Percentiles rank a stretch among this genome's conserved stretches.
These are phyloP conservation scores for Harpalus rubripes DNA, from an alignment of 2,888 invertebrate genomes.

Conservation along the genomic window DNA sequence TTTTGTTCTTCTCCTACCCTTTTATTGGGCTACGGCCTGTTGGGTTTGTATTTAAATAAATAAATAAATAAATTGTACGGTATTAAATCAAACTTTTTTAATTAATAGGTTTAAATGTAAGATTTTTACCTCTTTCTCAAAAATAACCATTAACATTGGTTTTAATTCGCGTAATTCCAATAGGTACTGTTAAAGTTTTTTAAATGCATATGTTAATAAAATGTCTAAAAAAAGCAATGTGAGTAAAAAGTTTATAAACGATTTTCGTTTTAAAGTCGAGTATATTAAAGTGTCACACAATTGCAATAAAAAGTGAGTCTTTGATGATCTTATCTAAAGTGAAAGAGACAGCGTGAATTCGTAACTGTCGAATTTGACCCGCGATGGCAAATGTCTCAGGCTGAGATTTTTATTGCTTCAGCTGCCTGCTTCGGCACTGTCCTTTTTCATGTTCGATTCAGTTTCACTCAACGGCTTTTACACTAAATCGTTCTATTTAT, in stretches of 20 bases:
- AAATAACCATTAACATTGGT: no score
- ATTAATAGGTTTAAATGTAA: not conserved
- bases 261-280: conserved; percentile 6
- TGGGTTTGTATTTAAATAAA: no score
- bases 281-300: conserved; percentile 4
- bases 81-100: no score
- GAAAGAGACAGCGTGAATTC: conserved; percentile 35
- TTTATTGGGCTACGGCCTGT: no score
- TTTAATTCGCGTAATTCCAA: not conserved
- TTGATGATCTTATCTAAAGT: conserved; percentile 29
- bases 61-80: no score
- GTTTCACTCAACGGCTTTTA: conserved; percentile 45
- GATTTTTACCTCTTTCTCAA: not conserved
- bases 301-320: conserved; percentile 37
- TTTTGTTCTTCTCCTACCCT: no score
- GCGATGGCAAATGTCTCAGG: conserved; percentile 8
- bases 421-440: conserved; percentile 44
- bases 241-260: not conserved
- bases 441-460: conserved; percentile 54
- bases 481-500: conserved; percentile 55
- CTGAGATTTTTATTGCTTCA: conserved; percentile 50
- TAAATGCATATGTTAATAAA: not conserved
- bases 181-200: not conserved
- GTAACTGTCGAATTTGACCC: conserved; percentile 46
- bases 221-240: not conserved